phyloP scores from a whole-genome alignment of 2,113 vertebrate genomes.

The Oncorhynchus clarkii region DNA sequence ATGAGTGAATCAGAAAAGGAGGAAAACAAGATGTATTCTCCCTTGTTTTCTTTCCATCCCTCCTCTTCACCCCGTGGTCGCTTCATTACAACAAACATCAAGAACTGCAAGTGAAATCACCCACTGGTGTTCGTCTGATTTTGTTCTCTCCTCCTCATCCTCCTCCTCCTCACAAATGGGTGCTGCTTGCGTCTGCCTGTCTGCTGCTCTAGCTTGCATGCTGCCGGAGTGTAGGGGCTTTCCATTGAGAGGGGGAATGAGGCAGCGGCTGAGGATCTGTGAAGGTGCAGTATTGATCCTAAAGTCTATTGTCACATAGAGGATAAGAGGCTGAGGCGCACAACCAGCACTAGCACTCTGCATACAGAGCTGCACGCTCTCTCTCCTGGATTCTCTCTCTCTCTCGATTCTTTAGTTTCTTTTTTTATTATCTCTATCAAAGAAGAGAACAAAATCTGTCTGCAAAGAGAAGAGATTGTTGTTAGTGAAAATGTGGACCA shows the following conservation, averaged over 20 bases:
- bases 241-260: conserved; percentile 58
- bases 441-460: conserved; percentile 37
- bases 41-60: no score
- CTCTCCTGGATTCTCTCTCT: neutral
- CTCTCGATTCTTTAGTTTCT: neutral
- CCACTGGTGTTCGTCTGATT: conserved; percentile 60
- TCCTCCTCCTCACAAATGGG: neutral
- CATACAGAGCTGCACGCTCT: no score
- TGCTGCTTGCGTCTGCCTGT: conserved; percentile 61
- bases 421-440: neutral
- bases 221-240: conserved; percentile 82
- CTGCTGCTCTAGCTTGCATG: conserved; percentile 74
- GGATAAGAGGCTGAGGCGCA: conserved; percentile 70
- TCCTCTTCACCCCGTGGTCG: conserved; percentile 63
- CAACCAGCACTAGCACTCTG: conserved; percentile 47
- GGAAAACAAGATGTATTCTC: neutral
- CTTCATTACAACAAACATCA: conserved; percentile 58
- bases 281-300: conserved; percentile 47
- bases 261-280: conserved; percentile 35
- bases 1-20: neutral
- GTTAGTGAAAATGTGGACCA: conserved; percentile 79
- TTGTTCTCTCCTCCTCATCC: conserved; percentile 56
- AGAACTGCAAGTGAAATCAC: conserved; percentile 50
- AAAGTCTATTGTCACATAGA: conserved; percentile 73
- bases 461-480: conserved; percentile 5